Evolutionary conservation across 2,113 vertebrate genomes (phyloP).

Genomic region (Oreocharis arfaki): DNA sequence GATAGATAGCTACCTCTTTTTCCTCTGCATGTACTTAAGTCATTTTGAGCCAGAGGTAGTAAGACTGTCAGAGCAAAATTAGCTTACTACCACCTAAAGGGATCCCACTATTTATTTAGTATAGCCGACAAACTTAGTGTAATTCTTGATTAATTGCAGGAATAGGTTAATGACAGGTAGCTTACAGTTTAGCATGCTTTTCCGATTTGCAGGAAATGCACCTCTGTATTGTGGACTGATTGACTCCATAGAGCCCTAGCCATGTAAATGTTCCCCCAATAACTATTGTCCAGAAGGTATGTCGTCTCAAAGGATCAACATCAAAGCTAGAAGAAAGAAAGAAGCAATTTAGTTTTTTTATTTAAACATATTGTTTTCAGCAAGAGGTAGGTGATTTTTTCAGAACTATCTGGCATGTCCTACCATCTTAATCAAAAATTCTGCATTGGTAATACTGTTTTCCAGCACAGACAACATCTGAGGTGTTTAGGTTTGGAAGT

Average conservation of each 20-base stretch:
- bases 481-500: background rate
- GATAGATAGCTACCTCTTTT: background rate
- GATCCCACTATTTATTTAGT: background rate
- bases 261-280: conserved; percentile 87
- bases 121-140: background rate
- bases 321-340: conserved; percentile 68
- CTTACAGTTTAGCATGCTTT: conserved; percentile 82
- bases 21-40: background rate
- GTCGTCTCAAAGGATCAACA: conserved; percentile 77
- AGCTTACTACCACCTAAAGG: background rate
- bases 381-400: background rate
- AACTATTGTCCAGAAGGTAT: conserved; percentile 85
- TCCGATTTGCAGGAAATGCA: conserved; percentile 85
- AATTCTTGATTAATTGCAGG: background rate
- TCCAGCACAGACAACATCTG: background rate
- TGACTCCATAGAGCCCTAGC: conserved; percentile 85
- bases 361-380: background rate
- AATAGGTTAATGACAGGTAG: background rate
- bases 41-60: background rate
- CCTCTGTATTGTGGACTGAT: conserved; percentile 84
- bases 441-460: background rate
- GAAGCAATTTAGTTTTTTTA: background rate
- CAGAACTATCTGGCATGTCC: background rate
- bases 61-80: background rate
- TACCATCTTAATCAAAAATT: background rate